A percentile compares a stretch with the other conserved stretches of the same genome.
phyloP scores from a whole-genome alignment of 2,113 vertebrate species.

The Chaenogobius annularis region DNA sequence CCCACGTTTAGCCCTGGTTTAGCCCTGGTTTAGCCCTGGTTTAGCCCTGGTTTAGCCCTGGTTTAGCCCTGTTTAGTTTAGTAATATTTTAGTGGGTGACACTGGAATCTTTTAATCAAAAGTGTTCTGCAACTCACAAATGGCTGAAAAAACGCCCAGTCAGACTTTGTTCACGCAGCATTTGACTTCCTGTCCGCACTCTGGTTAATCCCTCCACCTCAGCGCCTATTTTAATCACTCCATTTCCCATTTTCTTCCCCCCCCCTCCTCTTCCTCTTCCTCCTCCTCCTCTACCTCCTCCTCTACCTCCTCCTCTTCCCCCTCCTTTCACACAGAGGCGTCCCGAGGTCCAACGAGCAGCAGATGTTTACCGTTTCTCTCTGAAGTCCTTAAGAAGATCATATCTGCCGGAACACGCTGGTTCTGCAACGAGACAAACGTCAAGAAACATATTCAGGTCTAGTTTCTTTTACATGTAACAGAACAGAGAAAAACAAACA shows the following conservation, averaged over 20 bases:
- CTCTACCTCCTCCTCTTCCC: too few relatives aligned
- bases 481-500: too few relatives aligned
- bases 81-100: too few relatives aligned
- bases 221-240: conserved; percentile 64
- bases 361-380: conserved; percentile 97
- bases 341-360: conserved; percentile 78
- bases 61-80: too few relatives aligned
- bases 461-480: too few relatives aligned
- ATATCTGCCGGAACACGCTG: conserved; percentile 98
- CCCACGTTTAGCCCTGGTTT: too few relatives aligned
- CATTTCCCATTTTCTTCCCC: conserved; percentile 43
- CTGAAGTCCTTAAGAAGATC: conserved; percentile 98
- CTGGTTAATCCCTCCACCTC: conserved; percentile 71
- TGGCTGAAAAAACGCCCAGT: conserved; percentile 15
- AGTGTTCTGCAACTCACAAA: too few relatives aligned
- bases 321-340: background rate
- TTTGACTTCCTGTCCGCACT: conserved; percentile 61
- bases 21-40: too few relatives aligned
- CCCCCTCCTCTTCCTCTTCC: background rate
- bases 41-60: too few relatives aligned
- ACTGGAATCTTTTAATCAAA: too few relatives aligned
- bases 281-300: too few relatives aligned
- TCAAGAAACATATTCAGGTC: background rate
- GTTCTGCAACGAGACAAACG: conserved; percentile 78
- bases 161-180: conserved; percentile 53